Percentiles rank a stretch among this genome's conserved stretches.
phyloP scores from a whole-genome alignment of 2,113 vertebrate species.

The Psephotus haematonotus region DNA sequence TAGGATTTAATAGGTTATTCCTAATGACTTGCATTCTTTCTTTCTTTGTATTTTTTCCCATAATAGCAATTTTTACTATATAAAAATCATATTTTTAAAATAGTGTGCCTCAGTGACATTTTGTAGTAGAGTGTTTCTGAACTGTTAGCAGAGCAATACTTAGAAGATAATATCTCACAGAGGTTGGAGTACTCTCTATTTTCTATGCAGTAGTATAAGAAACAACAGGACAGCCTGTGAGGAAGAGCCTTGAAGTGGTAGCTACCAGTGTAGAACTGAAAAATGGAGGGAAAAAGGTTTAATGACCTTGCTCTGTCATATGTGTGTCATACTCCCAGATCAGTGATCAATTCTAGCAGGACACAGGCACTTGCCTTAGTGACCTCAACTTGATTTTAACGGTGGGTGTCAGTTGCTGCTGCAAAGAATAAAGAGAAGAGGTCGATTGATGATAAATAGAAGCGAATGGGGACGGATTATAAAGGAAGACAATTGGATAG shows the following conservation, averaged over 20 bases:
- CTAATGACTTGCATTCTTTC: not conserved
- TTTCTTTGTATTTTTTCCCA: not conserved
- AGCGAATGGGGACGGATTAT: not conserved
- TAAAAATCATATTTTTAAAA: not conserved
- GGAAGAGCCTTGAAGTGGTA: not conserved
- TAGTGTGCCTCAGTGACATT: not conserved
- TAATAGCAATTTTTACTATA: not conserved
- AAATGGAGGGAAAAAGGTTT: not conserved
- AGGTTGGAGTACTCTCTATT: not conserved
- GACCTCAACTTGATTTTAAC: not conserved
- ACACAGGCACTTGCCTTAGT: not conserved
- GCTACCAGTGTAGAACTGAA: not conserved
- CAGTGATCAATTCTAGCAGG: not conserved
- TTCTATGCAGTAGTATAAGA: not conserved
- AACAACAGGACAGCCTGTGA: not conserved
- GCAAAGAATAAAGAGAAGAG: not conserved
- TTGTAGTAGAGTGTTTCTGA: not conserved
- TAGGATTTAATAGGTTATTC: conserved; percentile 52
- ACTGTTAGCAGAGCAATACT: not conserved
- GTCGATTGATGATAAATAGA: not conserved
- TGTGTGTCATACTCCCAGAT: not conserved
- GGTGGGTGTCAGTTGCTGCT: not conserved
- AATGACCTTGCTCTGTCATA: not conserved
- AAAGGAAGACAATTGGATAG: not conserved
- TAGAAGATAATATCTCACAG: not conserved